Percentiles rank a stretch among this genome's conserved stretches.
These are phyloP conservation scores for Epinotia brunnichana DNA, from an alignment of 2,888 invertebrate genomes.

Conservation along the genomic window DNA sequence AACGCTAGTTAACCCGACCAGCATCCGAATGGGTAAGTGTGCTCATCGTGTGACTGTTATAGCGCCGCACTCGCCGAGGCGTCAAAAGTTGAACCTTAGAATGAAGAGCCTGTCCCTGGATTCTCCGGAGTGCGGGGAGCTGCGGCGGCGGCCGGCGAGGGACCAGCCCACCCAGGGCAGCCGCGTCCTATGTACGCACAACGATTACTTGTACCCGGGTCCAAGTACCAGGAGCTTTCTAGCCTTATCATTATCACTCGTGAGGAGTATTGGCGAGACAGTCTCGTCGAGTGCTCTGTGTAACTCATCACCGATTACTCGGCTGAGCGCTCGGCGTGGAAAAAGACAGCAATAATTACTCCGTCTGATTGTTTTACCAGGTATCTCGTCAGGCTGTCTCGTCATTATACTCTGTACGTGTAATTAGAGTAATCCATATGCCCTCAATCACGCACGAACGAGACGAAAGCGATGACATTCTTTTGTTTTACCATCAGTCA, in stretches of 20 bases:
- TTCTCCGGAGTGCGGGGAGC: conserved; percentile 95
- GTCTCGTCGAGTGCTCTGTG: background rate
- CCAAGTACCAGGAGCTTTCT: conserved; percentile 63
- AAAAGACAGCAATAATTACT: background rate
- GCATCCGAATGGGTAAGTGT: conserved; percentile 53
- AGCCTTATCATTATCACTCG: background rate
- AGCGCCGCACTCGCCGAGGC: conserved; percentile 98
- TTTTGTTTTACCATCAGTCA: background rate
- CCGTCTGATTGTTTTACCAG: background rate
- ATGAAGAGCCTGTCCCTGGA: conserved; percentile 99
- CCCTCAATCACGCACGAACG: background rate
- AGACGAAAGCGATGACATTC: background rate
- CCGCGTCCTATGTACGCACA: conserved; percentile 85
- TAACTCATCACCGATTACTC: background rate
- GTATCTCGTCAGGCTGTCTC: background rate
- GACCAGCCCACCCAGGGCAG: conserved; percentile 82
- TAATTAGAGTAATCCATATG: background rate
- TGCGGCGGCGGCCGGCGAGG: conserved; percentile 86
- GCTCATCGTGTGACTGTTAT: conserved; percentile 80
- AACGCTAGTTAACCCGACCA: conserved; percentile 18
- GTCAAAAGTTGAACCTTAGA: conserved; percentile 97
- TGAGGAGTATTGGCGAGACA: background rate
- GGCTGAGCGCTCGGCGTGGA: background rate
- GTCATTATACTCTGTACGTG: background rate
- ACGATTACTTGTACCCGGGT: conserved; percentile 58